Evolutionary conservation across 2,888 invertebrate genomes (phyloP).

Genomic region (Charanyca ferruginea): DNA sequence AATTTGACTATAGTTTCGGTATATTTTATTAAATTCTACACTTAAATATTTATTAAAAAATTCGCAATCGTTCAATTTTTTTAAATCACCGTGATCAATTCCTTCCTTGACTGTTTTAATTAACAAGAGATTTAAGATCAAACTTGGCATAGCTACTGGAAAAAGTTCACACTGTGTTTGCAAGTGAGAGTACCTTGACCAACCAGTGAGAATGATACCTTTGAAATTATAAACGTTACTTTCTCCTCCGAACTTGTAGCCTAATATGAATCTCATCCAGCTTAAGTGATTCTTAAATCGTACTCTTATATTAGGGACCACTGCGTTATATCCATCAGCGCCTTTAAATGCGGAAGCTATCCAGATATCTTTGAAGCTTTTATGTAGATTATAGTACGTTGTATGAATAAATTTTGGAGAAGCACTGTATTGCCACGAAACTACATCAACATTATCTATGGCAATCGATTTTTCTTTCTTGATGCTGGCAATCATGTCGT

Average conservation of each 20-base stretch:
- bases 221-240: slow-evolving; percentile 80
- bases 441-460: slow-evolving; percentile 90
- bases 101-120: slow-evolving; percentile 78
- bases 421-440: slow-evolving; percentile 93
- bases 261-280: slow-evolving; percentile 92
- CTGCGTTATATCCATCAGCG: slow-evolving; percentile 90
- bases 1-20: slow-evolving; percentile 42
- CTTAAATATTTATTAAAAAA: slow-evolving; percentile 67
- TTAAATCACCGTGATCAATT: slow-evolving; percentile 41
- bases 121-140: slow-evolving; percentile 91
- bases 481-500: slow-evolving; percentile 93
- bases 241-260: slow-evolving; percentile 85
- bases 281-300: slow-evolving; percentile 94
- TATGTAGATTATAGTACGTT: slow-evolving; percentile 73
- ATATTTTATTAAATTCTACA: slow-evolving; percentile 57
- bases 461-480: slow-evolving; percentile 86
- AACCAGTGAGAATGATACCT: slow-evolving; percentile 94
- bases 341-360: slow-evolving; percentile 97
- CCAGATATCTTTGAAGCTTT: slow-evolving; percentile 93
- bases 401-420: slow-evolving; percentile 73
- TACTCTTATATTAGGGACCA: slow-evolving; percentile 90
- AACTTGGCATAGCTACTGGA: slow-evolving; percentile 92
- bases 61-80: slow-evolving; percentile 37
- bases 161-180: slow-evolving; percentile 92
- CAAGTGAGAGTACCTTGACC: slow-evolving; percentile 94